Percentiles rank a stretch among this genome's conserved stretches.
Evolutionary conservation across 2,113 vertebrate genomes (phyloP).

Genomic region (Serilophus lunatus): DNA sequence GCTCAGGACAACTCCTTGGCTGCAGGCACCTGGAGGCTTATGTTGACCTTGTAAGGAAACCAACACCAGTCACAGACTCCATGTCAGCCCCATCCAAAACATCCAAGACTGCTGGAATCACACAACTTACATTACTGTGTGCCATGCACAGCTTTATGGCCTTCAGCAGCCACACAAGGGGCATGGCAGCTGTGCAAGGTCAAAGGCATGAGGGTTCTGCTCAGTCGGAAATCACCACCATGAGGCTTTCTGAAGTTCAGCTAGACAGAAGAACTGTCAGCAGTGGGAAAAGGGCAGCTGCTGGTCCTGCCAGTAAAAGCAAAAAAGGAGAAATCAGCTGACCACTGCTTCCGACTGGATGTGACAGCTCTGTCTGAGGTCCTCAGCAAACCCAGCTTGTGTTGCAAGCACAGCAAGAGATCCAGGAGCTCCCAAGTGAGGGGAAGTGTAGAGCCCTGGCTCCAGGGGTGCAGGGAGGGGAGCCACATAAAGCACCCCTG

Average conservation of each 20-base stretch:
- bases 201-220: neutral
- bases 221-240: neutral
- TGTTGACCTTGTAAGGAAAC: neutral
- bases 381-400: neutral
- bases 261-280: constrained; percentile 7
- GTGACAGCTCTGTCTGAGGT: constrained; percentile 2
- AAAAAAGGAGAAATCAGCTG: constrained; percentile 33
- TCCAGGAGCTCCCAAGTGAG: neutral
- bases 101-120: fast-evolving
- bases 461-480: neutral
- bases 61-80: neutral
- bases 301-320: constrained; percentile 42
- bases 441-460: neutral
- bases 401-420: neutral
- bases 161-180: neutral
- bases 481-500: neutral
- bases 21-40: neutral
- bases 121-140: fast-evolving
- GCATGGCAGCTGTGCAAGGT: fast-evolving
- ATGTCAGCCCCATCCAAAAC: fast-evolving
- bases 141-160: neutral
- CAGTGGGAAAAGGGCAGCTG: constrained; percentile 10
- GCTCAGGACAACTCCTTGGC: neutral
- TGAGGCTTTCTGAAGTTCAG: neutral
- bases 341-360: neutral